A percentile compares a stretch with the other conserved stretches of the same genome.
Evolutionary conservation across 1,140 invertebrate species (phyloP).

Genomic region (Pseudomyrmex pallidus): DNA sequence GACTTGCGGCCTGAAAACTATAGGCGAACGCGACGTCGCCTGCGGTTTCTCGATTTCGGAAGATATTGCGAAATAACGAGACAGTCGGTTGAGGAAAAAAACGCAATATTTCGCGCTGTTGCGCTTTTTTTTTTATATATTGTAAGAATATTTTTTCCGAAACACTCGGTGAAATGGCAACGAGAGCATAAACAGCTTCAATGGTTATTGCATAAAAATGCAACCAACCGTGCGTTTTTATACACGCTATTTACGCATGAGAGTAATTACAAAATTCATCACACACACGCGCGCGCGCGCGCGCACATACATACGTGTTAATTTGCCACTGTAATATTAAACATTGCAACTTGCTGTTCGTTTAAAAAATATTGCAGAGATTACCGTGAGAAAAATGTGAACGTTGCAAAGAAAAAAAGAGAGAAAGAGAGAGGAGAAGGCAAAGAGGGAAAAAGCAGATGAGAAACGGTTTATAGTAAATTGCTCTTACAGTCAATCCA

Average conservation of each 20-base stretch:
- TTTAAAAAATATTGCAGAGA: constrained; percentile 7
- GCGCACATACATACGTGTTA: neutral
- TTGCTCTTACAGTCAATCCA: constrained; percentile 5
- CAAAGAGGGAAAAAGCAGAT: neutral
- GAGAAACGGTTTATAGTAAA: constrained; percentile 16
- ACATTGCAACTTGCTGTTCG: neutral
- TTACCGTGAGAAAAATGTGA: neutral
- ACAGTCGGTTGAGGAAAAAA: neutral
- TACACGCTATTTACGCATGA: neutral
- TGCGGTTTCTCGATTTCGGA: constrained; percentile 2
- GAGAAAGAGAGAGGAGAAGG: neutral
- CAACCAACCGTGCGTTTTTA: neutral
- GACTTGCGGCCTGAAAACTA: constrained; percentile 20
- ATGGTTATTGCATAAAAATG: constrained; percentile 16
- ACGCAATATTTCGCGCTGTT: neutral
- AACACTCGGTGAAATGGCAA: neutral
- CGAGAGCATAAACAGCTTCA: constrained; percentile 26
- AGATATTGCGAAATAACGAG: constrained; percentile 9
- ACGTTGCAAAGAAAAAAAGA: neutral
- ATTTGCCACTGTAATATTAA: constrained; percentile 30
- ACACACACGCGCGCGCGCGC: neutral
- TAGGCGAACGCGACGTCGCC: neutral
- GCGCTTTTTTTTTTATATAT: neutral
- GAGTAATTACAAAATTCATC: constrained; percentile 30
- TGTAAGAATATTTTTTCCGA: neutral